These are phyloP conservation scores for Cuculus canorus DNA, from an alignment of 2,797 vertebrate genomes.

Conservation along the genomic window DNA sequence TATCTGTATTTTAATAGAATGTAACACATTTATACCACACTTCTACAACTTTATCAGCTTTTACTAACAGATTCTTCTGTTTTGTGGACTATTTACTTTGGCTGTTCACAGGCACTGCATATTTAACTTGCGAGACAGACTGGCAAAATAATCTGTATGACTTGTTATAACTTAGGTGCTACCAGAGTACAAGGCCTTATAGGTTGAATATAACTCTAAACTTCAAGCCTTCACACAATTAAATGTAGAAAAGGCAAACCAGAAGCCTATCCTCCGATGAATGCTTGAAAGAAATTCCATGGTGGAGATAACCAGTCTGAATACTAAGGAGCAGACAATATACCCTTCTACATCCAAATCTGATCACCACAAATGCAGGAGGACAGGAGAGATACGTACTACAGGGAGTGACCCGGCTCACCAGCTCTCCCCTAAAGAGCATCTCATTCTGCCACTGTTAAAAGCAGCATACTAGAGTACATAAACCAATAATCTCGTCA, in stretches of 20 bases:
- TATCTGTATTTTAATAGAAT: background rate
- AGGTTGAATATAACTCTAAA: background rate
- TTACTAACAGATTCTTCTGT: background rate
- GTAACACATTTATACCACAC: rapidly evolving
- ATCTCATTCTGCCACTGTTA: background rate
- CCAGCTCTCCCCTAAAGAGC: background rate
- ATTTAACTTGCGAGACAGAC: background rate
- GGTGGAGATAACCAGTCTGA: background rate
- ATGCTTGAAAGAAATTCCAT: background rate
- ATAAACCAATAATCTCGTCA: background rate
- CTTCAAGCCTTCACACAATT: background rate
- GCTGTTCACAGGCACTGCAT: background rate
- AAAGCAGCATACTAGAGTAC: background rate
- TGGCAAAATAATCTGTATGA: background rate
- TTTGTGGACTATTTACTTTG: background rate
- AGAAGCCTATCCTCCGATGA: background rate
- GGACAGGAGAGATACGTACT: background rate
- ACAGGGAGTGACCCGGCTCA: background rate
- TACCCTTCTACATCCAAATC: background rate
- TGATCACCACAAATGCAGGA: background rate
- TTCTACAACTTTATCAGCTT: background rate
- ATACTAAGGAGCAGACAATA: background rate
- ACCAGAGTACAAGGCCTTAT: background rate
- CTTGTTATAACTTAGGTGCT: background rate
- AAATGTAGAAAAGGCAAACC: background rate